A percentile compares a stretch with the other conserved stretches of the same genome.
Evolutionary conservation across 2,888 invertebrate genomes (phyloP).

Genomic region (Bombylius discolor): DNA sequence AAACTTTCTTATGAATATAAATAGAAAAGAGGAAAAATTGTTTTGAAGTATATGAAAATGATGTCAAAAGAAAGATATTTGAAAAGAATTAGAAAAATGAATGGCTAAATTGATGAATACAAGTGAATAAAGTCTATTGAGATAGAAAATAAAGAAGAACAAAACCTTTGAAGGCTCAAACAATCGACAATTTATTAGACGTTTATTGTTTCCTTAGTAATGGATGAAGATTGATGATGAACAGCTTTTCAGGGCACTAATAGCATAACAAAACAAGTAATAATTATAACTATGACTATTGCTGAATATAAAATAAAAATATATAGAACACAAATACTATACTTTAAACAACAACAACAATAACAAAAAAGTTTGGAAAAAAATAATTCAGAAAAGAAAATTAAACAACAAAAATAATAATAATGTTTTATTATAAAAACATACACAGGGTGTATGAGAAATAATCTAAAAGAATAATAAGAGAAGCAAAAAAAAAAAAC

Average conservation of each 20-base stretch:
- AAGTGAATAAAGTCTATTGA: neutral
- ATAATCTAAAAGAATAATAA: no score
- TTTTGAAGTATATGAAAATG: neutral
- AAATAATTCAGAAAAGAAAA: no score
- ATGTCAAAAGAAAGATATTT: neutral
- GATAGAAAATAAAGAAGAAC: neutral
- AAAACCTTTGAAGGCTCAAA: neutral
- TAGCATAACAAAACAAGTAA: no score
- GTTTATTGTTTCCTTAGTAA: slow-evolving; percentile 12
- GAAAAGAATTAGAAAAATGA: neutral
- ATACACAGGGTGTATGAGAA: no score
- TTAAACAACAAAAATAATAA: no score
- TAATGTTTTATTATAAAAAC: no score
- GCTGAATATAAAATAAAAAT: no score
- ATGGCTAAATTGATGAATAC: neutral
- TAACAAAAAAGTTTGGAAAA: neutral
- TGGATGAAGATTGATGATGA: slow-evolving; percentile 16
- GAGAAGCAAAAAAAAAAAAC: no score
- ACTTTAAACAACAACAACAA: neutral
- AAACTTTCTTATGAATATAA: no score
- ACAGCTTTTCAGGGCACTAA: neutral
- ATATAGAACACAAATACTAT: no score
- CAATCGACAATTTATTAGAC: slow-evolving; percentile 8
- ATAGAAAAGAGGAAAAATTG: no score
- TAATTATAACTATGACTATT: no score